These are phyloP conservation scores for Ceyx margarethae DNA, from an alignment of 2,113 vertebrate species.

Conservation along the genomic window DNA sequence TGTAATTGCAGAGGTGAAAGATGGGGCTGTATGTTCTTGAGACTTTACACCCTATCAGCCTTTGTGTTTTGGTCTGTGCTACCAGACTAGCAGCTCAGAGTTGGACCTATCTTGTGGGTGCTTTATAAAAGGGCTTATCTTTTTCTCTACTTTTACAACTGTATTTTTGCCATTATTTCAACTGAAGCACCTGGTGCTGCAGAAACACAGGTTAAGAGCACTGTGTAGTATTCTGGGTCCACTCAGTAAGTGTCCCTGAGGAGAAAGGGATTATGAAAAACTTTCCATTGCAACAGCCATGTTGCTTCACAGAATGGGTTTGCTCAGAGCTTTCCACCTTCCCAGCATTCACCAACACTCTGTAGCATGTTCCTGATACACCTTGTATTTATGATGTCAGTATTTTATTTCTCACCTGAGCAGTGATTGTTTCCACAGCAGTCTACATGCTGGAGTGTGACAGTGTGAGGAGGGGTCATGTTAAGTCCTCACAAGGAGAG, in stretches of 20 bases:
- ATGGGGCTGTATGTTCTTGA: background rate
- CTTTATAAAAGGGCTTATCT: background rate
- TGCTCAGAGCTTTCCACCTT: background rate
- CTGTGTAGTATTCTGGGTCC: too few relatives aligned
- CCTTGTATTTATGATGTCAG: background rate
- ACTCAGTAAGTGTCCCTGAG: background rate
- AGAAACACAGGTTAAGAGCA: background rate
- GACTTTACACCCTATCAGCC: background rate
- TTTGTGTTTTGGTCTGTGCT: background rate
- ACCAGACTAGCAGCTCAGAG: background rate
- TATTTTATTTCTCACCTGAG: background rate
- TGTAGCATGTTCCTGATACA: background rate
- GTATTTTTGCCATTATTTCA: background rate
- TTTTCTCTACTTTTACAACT: background rate
- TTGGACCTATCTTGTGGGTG: background rate
- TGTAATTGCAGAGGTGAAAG: background rate
- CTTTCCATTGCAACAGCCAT: background rate
- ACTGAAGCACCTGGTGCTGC: background rate
- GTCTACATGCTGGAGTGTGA: background rate
- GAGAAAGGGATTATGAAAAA: background rate
- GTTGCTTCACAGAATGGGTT: background rate
- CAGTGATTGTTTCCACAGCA: fast-evolving
- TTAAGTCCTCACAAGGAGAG: background rate
- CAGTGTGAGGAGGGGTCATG: fast-evolving
- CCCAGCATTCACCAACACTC: background rate